Evolutionary conservation across 2,888 invertebrate genomes (phyloP).

Genomic region (Isoperla grammatica): DNA sequence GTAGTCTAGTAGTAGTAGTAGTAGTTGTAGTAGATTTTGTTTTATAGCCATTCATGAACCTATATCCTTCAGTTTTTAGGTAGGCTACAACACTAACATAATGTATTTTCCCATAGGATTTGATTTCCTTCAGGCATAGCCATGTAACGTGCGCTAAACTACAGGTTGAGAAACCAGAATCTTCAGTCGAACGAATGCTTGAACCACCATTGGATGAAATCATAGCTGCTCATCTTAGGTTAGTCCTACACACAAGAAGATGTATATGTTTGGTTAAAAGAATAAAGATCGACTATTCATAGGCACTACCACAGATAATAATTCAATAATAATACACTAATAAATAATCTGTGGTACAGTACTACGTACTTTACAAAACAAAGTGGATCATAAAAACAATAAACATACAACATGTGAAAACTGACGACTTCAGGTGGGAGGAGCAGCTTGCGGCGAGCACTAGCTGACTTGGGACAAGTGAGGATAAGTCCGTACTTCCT

Average conservation of each 20-base stretch:
- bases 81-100: too few relatives aligned
- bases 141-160: conserved; percentile 66
- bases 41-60: too few relatives aligned
- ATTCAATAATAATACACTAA: not conserved
- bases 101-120: conserved; percentile 37
- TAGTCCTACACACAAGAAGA: conserved; percentile 32
- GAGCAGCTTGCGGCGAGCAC: too few relatives aligned
- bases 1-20: too few relatives aligned
- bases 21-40: too few relatives aligned
- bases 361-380: not conserved
- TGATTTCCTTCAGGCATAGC: conserved; percentile 62
- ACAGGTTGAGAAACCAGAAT: conserved; percentile 64
- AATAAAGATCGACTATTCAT: too few relatives aligned
- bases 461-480: too few relatives aligned
- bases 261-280: not conserved
- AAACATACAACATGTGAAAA: not conserved
- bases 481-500: too few relatives aligned
- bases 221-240: conserved; percentile 69
- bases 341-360: not conserved
- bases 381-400: conserved; percentile 8
- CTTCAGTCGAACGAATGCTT: conserved; percentile 62
- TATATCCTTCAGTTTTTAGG: too few relatives aligned
- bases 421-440: not conserved
- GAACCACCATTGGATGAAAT: conserved; percentile 70
- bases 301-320: too few relatives aligned